These are phyloP conservation scores for Astyanax mexicanus DNA, from an alignment of 2,797 vertebrate species.

Conservation along the genomic window DNA sequence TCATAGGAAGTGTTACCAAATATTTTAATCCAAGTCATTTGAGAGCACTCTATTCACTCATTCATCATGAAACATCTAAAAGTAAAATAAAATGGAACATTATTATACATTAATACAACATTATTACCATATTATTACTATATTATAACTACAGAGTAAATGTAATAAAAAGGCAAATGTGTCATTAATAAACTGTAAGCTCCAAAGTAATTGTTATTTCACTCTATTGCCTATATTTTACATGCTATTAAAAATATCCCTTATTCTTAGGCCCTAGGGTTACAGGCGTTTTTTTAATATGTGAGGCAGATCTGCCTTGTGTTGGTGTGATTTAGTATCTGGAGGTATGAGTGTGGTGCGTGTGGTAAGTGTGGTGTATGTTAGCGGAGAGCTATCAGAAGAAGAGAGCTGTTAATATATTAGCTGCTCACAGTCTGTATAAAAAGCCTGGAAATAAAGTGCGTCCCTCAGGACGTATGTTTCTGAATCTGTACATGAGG, in stretches of 20 bases:
- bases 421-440: conserved; percentile 23
- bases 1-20: no score
- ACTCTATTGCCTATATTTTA: not conserved
- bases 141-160: no score
- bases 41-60: no score
- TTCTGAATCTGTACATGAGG: conserved; percentile 53
- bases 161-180: not conserved
- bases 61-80: no score
- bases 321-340: not conserved
- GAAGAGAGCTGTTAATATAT: conserved; percentile 39
- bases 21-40: no score
- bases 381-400: conserved; percentile 18
- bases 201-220: no score
- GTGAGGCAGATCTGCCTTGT: not conserved
- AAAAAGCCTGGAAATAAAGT: conserved; percentile 47
- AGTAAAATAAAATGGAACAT: no score
- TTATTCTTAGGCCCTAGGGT: not conserved
- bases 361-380: not conserved
- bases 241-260: not conserved
- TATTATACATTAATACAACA: no score
- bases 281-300: not conserved
- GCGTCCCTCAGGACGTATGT: conserved; percentile 54
- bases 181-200: no score
- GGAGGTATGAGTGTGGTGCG: no score
- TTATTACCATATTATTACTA: no score